These are phyloP conservation scores for Collichthys lucidus DNA, from an alignment of 2,113 vertebrate species.

Conservation along the genomic window DNA sequence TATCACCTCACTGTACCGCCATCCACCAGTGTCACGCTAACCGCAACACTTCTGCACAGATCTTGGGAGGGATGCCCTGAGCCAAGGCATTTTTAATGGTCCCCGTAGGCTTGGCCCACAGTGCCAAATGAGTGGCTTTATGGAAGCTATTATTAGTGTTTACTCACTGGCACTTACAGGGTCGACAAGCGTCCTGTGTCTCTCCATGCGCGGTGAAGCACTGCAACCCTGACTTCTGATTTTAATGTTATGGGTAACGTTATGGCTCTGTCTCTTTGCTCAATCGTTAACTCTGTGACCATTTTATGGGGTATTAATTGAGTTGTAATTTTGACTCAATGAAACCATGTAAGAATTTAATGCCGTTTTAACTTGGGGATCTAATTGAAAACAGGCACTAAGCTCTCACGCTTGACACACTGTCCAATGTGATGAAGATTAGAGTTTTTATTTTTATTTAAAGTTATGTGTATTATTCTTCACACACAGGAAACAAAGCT, in stretches of 20 bases:
- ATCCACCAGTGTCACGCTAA: slow-evolving; percentile 63
- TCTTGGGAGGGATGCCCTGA: slow-evolving; percentile 66
- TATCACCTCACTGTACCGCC: slow-evolving; percentile 65
- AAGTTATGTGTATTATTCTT: slow-evolving; percentile 3
- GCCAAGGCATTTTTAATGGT: slow-evolving; percentile 75
- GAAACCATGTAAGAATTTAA: slow-evolving; percentile 81
- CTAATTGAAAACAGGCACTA: slow-evolving; percentile 83
- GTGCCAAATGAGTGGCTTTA: slow-evolving; percentile 78
- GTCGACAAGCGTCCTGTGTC: slow-evolving; percentile 67
- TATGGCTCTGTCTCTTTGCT: slow-evolving; percentile 79
- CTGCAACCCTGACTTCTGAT: slow-evolving; percentile 69
- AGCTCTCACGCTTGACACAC: slow-evolving; percentile 35
- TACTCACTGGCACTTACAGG: slow-evolving; percentile 80
- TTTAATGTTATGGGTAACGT: slow-evolving; percentile 80
- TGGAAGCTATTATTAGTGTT: slow-evolving; percentile 83
- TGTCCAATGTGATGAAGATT: slow-evolving; percentile 40
- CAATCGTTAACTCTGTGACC: slow-evolving; percentile 83
- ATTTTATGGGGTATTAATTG: slow-evolving; percentile 85
- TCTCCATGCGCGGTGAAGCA: slow-evolving; percentile 71
- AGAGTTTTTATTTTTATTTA: background rate
- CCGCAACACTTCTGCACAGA: slow-evolving; percentile 60
- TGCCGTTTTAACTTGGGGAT: slow-evolving; percentile 72
- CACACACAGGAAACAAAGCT: background rate
- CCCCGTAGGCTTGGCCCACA: slow-evolving; percentile 72
- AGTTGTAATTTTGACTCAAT: slow-evolving; percentile 84